phyloP scores from a whole-genome alignment of 1,140 invertebrate genomes.

The Aphidius gifuensis region DNA sequence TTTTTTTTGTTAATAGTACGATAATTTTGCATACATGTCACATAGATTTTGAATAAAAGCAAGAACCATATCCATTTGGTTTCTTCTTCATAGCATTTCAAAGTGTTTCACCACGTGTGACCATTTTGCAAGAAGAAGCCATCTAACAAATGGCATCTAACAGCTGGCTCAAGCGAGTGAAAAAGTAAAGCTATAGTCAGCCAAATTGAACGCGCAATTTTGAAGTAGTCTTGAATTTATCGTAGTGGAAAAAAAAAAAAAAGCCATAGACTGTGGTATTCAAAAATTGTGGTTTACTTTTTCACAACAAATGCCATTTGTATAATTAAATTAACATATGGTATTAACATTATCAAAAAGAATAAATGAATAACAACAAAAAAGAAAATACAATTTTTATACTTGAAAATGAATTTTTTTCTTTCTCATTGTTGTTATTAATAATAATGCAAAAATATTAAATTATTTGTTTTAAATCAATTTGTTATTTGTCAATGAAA shows the following conservation, averaged over 20 bases:
- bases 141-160: conserved; percentile 25
- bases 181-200: conserved; percentile 8
- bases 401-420: too few species aligned
- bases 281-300: background rate
- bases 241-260: background rate
- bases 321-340: background rate
- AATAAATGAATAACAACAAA: too few species aligned
- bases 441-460: too few species aligned
- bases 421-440: too few species aligned
- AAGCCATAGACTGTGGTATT: background rate
- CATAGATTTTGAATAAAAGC: background rate
- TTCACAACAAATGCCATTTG: background rate
- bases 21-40: too few species aligned
- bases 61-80: conserved; percentile 7
- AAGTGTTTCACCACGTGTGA: conserved; percentile 9
- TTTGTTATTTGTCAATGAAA: too few species aligned
- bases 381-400: too few species aligned
- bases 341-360: background rate
- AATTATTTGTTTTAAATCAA: too few species aligned
- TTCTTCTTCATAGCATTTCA: conserved; percentile 13
- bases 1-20: too few species aligned
- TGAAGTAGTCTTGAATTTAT: conserved; percentile 23
- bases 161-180: conserved; percentile 14
- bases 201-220: conserved; percentile 26
- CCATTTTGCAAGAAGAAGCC: conserved; percentile 18